Percentiles rank a stretch among this genome's conserved stretches.
Conservation (phyloP, 2,113 vertebrate species). For the Suncus etruscus region DNA sequence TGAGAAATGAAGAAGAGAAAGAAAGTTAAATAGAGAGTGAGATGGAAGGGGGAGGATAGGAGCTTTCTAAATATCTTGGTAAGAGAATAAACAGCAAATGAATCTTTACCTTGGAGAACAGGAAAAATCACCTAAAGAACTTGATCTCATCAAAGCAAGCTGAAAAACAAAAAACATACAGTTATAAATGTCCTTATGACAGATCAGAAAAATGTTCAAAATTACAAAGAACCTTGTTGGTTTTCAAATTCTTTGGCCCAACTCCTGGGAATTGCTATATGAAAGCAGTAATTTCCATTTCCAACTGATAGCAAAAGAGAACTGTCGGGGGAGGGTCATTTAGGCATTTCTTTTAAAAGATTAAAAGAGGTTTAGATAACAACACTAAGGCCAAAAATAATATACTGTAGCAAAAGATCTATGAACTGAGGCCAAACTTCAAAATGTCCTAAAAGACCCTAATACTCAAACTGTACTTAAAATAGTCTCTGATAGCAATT, state of each 20-base stretch:
- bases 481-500: conserved; percentile 50
- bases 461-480: conserved; percentile 13
- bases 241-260: conserved; percentile 32
- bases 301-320: conserved; percentile 6
- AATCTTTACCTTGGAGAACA: conserved; percentile 86
- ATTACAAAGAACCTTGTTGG: conserved; percentile 22
- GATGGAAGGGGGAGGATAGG: neutral
- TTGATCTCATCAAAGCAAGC: conserved; percentile 86
- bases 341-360: neutral
- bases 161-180: conserved; percentile 76
- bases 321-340: neutral
- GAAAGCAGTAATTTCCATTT: conserved; percentile 41
- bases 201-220: conserved; percentile 15
- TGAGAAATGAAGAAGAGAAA: neutral
- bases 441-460: conserved; percentile 25
- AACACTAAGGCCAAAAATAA: neutral
- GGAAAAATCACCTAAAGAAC: conserved; percentile 82
- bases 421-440: conserved; percentile 23
- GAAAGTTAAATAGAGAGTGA: too few species aligned
- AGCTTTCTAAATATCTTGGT: conserved; percentile 7
- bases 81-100: conserved; percentile 1
- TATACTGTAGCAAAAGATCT: neutral
- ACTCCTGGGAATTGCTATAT: neutral
- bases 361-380: conserved; percentile 18
- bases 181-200: conserved; percentile 62